phyloP scores from a whole-genome alignment of 2,797 vertebrate genomes.

The Spizella passerina region DNA sequence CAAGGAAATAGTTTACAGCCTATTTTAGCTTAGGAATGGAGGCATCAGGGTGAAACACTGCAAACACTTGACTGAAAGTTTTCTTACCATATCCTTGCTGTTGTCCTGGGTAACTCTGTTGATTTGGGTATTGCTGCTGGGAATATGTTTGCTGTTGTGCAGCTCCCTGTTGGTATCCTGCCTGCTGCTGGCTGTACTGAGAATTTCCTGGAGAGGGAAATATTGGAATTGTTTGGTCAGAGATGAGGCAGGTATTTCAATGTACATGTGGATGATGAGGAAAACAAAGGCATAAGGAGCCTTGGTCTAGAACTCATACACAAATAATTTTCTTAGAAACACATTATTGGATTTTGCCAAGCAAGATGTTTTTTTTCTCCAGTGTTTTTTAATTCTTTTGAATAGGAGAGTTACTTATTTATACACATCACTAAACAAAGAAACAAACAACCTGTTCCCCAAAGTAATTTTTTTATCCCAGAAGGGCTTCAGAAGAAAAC shows the following conservation, averaged over 20 bases:
- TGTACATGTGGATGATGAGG: neutral
- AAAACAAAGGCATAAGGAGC: neutral
- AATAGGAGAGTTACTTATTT: neutral
- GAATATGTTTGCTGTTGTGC: conserved; percentile 87
- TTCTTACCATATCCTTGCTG: conserved; percentile 90
- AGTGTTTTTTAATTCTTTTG: neutral
- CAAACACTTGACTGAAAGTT: neutral
- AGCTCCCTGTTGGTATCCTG: conserved; percentile 90
- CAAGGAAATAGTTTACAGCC: neutral
- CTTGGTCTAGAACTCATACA: neutral
- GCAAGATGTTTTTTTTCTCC: neutral
- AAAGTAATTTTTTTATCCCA: neutral
- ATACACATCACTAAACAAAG: neutral
- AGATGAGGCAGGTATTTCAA: neutral
- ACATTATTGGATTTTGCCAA: neutral
- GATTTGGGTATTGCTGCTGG: conserved; percentile 92
- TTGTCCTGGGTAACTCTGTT: conserved; percentile 89
- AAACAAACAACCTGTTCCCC: neutral
- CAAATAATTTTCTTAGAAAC: neutral
- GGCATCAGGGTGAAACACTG: neutral
- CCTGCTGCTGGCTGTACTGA: conserved; percentile 93
- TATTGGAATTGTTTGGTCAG: neutral
- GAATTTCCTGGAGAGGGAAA: conserved; percentile 82
- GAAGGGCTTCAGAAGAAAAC: neutral
- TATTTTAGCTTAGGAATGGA: neutral